Evolutionary conservation across 1,140 invertebrate species (phyloP).

Genomic region (Gonioctena quinquepunctata): DNA sequence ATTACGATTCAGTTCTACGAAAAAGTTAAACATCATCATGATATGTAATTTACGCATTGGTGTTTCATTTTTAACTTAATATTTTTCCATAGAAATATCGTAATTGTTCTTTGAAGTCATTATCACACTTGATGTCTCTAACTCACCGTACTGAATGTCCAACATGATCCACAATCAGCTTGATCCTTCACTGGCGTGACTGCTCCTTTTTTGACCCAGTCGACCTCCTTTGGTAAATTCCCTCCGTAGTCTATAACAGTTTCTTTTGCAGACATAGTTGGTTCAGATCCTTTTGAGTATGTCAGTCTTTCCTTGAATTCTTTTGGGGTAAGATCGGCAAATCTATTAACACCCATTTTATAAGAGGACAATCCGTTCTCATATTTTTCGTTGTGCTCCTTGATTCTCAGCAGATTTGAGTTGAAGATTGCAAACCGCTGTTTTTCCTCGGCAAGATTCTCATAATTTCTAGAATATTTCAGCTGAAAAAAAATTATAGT

Average conservation of each 20-base stretch:
- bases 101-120: too few relatives aligned
- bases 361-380: slow-evolving; percentile 67
- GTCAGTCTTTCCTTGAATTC: slow-evolving; percentile 60
- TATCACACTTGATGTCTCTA: too few relatives aligned
- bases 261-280: neutral
- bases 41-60: too few relatives aligned
- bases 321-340: slow-evolving; percentile 79
- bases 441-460: slow-evolving; percentile 65
- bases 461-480: neutral
- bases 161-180: slow-evolving; percentile 90
- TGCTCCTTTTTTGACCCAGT: slow-evolving; percentile 85
- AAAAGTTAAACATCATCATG: too few relatives aligned
- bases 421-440: slow-evolving; percentile 85
- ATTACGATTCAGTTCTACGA: too few relatives aligned
- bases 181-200: slow-evolving; percentile 93
- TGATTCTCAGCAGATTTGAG: slow-evolving; percentile 81
- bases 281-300: neutral
- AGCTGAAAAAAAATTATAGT: neutral
- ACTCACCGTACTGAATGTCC: slow-evolving; percentile 84
- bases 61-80: too few relatives aligned
- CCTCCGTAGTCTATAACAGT: neutral
- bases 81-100: too few relatives aligned
- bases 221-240: slow-evolving; percentile 70
- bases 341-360: slow-evolving; percentile 76
- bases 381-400: slow-evolving; percentile 76